phyloP scores from a whole-genome alignment of 2,888 invertebrate species.

The Zaprionus obscuricornis region DNA sequence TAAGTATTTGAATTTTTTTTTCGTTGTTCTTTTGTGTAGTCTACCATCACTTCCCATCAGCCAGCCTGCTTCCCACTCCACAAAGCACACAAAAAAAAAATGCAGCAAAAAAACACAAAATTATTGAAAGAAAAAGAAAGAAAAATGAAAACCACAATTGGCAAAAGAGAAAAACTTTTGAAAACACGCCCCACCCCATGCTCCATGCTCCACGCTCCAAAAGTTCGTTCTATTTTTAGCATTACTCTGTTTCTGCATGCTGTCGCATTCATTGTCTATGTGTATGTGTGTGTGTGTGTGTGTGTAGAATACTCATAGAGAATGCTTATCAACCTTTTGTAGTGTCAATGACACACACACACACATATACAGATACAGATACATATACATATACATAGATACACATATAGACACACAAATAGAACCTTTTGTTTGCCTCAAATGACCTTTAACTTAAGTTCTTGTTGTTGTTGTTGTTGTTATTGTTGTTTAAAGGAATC shows the following conservation, averaged over 20 bases:
- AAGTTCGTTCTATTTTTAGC: too few relatives aligned
- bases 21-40: conserved; percentile 31
- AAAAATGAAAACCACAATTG: conserved; percentile 29
- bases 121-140: neutral
- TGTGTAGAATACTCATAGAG: neutral
- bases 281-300: conserved; percentile 25
- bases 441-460: conserved; percentile 19
- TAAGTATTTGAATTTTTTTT: too few relatives aligned
- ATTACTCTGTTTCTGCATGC: conserved; percentile 42
- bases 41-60: neutral
- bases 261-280: conserved; percentile 25
- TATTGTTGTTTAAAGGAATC: conserved; percentile 1
- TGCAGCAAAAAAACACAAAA: conserved; percentile 30
- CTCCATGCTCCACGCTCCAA: neutral
- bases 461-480: conserved; percentile 5
- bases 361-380: conserved; percentile 11
- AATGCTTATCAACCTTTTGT: conserved; percentile 21
- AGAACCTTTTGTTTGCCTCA: conserved; percentile 7
- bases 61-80: neutral
- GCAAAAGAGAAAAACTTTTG: conserved; percentile 21
- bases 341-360: conserved; percentile 30
- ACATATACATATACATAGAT: conserved; percentile 7
- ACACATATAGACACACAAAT: neutral
- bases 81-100: conserved; percentile 41
- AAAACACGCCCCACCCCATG: neutral